phyloP scores from a whole-genome alignment of 1,140 invertebrate species.

The Halictus rubicundus region DNA sequence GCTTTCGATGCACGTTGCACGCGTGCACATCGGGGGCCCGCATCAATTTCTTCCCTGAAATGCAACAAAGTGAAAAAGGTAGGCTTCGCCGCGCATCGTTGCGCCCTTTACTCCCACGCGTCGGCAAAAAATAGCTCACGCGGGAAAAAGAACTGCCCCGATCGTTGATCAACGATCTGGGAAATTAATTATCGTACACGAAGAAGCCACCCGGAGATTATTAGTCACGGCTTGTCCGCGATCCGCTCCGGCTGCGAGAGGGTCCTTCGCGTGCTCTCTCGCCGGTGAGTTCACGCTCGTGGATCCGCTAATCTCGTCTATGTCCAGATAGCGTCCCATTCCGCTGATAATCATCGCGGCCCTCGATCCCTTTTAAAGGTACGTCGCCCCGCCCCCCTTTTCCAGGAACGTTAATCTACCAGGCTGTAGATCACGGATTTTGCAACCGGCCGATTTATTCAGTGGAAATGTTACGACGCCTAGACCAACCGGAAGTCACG shows the following conservation, averaged over 20 bases:
- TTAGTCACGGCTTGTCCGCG: constrained; percentile 60
- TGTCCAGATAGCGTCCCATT: constrained; percentile 55
- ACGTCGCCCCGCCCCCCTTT: not conserved
- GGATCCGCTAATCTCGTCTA: constrained; percentile 65
- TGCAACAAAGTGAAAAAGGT: constrained; percentile 58
- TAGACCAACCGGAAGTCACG: constrained; percentile 53
- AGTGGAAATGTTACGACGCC: constrained; percentile 4
- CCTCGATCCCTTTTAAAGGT: constrained; percentile 37
- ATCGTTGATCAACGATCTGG: constrained; percentile 62
- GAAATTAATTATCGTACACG: constrained; percentile 66
- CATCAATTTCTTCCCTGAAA: constrained; percentile 37
- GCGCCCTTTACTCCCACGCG: constrained; percentile 53
- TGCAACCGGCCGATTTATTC: constrained; percentile 12
- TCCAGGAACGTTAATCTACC: not conserved
- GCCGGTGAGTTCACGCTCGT: constrained; percentile 42
- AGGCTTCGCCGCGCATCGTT: constrained; percentile 40
- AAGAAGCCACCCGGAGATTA: constrained; percentile 57
- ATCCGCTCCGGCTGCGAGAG: constrained; percentile 49
- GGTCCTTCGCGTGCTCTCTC: constrained; percentile 42
- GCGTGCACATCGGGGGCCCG: not conserved
- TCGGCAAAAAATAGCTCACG: constrained; percentile 35
- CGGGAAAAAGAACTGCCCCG: constrained; percentile 47
- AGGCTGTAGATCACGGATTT: not conserved
- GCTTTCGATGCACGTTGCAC: not conserved
- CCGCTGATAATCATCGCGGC: constrained; percentile 51